These are phyloP conservation scores for Deilephila elpenor DNA, from an alignment of 2,888 invertebrate species.

Conservation along the genomic window DNA sequence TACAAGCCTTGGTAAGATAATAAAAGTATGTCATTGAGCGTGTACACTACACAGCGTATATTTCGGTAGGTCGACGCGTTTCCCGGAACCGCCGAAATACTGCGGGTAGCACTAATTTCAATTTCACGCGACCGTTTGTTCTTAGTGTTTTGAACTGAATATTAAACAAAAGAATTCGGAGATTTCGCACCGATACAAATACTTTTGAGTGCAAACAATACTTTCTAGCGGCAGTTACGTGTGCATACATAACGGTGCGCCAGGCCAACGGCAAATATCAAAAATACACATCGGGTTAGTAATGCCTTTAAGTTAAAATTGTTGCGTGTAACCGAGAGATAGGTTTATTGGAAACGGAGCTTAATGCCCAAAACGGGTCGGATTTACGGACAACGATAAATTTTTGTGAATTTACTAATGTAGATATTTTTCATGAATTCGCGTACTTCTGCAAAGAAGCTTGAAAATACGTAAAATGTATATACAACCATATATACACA, in stretches of 20 bases:
- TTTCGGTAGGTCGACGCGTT: slow-evolving; percentile 55
- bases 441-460: no score
- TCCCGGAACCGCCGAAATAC: slow-evolving; percentile 52
- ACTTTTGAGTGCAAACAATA: slow-evolving; percentile 29
- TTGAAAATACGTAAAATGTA: no score
- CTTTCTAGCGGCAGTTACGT: slow-evolving; percentile 26
- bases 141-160: slow-evolving; percentile 60
- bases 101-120: slow-evolving; percentile 51
- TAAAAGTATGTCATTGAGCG: slow-evolving; percentile 10
- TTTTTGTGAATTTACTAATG: no score
- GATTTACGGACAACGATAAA: no score
- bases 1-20: background rate
- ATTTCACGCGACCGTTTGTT: slow-evolving; percentile 67
- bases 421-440: no score
- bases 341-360: background rate
- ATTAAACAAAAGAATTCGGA: slow-evolving; percentile 57
- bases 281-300: slow-evolving; percentile 10
- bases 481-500: no score
- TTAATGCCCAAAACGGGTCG: no score
- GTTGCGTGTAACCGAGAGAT: background rate
- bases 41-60: background rate
- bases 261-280: background rate
- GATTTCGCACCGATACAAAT: slow-evolving; percentile 55
- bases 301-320: background rate
- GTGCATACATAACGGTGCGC: slow-evolving; percentile 4